Base-by-base conservation (phyloP, 1,140 invertebrate genomes). In the Drosophila kikkawai region DNA sequence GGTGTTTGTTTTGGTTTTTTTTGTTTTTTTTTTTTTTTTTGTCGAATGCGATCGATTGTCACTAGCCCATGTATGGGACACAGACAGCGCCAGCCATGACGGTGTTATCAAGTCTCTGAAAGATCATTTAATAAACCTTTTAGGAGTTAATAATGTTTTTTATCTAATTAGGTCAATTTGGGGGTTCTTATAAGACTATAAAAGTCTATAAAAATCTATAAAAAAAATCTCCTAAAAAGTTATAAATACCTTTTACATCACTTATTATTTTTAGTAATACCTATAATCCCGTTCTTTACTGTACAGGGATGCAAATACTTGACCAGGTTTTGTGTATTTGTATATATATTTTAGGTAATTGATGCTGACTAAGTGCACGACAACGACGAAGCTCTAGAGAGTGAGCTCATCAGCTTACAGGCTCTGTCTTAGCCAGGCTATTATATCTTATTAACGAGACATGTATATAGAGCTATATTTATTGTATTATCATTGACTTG, bases 341-440 rank as follows among this genome's bases (percentile, higher is more conserved):
- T 53, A 15, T 19, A 15, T 29, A 36, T 17, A 36, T 58, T 57
- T 76, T 29, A 76, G 37, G 39, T 66, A 61, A 66, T 47, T 63
- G 57, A 56, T 37, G 48, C 50, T 82, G 80, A 79, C 75, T 79
- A 79, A 82, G 65, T 77, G 66, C 56, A 61, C 53, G 13, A 61
- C 50, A 51, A 32, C 34, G 19, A 7, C 26, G 3, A 51, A n/a
- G n/a, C 29, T 53, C n/a, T 11, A 22, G 34, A 44, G 22, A 44
- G 59, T 80, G 79, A 80, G 79, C 79, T 80, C 79, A 80, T 80
- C 71, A 71, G 75, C 65, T 65, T 47, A 34, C 5, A 65, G 36
- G 45, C 37, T 37, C 1, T 22, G 29, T 58, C 47, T 51, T 51
- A 36, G 15, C 58, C 58, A n/a, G 36, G 44, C 29, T 63, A 64